Percentiles rank a stretch among this genome's conserved stretches.
phyloP scores from a whole-genome alignment of 2,888 invertebrate genomes.

The Orthosia gothica region DNA sequence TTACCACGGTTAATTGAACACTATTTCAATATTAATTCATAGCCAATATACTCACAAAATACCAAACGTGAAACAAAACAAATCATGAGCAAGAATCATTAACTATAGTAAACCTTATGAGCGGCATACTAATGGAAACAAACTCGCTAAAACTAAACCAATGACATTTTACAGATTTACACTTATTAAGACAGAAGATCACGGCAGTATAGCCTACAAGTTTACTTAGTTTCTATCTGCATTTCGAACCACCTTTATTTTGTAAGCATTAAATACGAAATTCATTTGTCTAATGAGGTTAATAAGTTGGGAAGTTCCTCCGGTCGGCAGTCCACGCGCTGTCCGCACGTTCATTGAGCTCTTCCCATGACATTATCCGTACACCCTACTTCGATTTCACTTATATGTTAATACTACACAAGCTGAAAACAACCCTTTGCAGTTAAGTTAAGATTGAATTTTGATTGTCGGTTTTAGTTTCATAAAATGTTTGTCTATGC shows the following conservation, averaged over 20 bases:
- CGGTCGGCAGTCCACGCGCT: slow-evolving; percentile 89
- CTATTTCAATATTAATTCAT: slow-evolving; percentile 54
- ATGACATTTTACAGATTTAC: slow-evolving; percentile 81
- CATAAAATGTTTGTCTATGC: slow-evolving; percentile 71
- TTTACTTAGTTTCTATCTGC: slow-evolving; percentile 67
- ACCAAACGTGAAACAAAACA: slow-evolving; percentile 46
- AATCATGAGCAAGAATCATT: slow-evolving; percentile 61
- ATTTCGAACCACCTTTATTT: slow-evolving; percentile 68
- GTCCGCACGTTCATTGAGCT: slow-evolving; percentile 91
- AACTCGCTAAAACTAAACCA: slow-evolving; percentile 73
- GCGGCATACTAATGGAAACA: slow-evolving; percentile 69
- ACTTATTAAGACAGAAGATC: slow-evolving; percentile 81
- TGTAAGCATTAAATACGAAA: slow-evolving; percentile 71
- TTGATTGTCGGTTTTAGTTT: slow-evolving; percentile 13
- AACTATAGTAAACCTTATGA: slow-evolving; percentile 64
- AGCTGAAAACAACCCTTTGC: slow-evolving; percentile 48
- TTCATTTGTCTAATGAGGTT: slow-evolving; percentile 72
- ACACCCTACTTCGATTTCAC: slow-evolving; percentile 70
- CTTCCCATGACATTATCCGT: slow-evolving; percentile 91
- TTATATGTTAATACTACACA: slow-evolving; percentile 62
- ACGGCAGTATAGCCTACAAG: slow-evolving; percentile 72
- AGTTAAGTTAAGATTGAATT: slow-evolving; percentile 29
- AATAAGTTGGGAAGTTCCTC: slow-evolving; percentile 81
- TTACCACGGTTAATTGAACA: slow-evolving; percentile 31
- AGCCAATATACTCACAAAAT: slow-evolving; percentile 30